Conservation (phyloP, 1,140 invertebrate genomes). For the Aphelenchoides fujianensis region DNA sequence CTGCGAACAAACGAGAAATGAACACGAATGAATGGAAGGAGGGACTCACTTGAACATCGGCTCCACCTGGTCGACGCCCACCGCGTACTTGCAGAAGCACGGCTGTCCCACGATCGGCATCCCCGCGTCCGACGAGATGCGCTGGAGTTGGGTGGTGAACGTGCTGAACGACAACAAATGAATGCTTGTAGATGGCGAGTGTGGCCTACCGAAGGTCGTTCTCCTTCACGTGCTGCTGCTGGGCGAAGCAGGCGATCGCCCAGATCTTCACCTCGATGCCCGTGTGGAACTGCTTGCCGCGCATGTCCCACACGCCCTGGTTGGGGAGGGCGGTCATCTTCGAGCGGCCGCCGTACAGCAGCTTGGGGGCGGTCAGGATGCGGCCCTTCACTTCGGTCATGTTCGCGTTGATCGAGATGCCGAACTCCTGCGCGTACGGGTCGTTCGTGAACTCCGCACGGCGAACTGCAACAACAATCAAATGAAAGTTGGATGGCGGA, state of each 20-base stretch:
- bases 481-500: too few species aligned
- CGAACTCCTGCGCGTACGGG: constrained; percentile 96
- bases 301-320: constrained; percentile 99
- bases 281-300: constrained; percentile 98
- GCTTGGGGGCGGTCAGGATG: constrained; percentile 90
- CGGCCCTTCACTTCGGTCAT: constrained; percentile 99
- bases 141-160: constrained; percentile 94
- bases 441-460: constrained; percentile 98
- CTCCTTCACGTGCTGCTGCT: constrained; percentile 91
- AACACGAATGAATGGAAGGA: too few species aligned
- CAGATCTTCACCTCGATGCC: constrained; percentile 98
- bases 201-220: constrained; percentile 82
- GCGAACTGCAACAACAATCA: constrained; percentile 70
- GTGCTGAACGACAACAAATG: constrained; percentile 70
- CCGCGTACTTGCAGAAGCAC: constrained; percentile 99
- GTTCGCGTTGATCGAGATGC: constrained; percentile 87
- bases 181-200: too few species aligned
- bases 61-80: constrained; percentile 97
- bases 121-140: constrained; percentile 97
- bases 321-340: constrained; percentile 93
- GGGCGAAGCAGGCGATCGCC: constrained; percentile 99
- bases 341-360: constrained; percentile 97
- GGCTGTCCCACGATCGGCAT: constrained; percentile 97
- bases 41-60: constrained; percentile 99
- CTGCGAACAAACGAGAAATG: too few species aligned